phyloP scores from a whole-genome alignment of 2,888 invertebrate genomes.

The Pachymerium ferrugineum region DNA sequence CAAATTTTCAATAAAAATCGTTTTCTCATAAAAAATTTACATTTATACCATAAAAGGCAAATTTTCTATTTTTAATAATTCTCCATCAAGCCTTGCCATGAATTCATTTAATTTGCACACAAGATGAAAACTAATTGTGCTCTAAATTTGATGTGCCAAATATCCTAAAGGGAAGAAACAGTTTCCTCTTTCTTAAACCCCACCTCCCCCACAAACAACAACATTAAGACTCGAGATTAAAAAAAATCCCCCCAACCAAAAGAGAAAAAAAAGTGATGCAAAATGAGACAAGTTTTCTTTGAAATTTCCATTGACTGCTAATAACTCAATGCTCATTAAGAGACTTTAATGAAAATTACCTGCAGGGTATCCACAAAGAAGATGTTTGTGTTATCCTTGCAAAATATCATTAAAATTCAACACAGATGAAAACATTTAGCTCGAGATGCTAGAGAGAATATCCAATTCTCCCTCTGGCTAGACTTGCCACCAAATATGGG shows the following conservation, averaged over 20 bases:
- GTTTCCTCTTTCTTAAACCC: not conserved
- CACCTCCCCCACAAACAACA: constrained; percentile 5
- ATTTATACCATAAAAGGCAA: too few species aligned
- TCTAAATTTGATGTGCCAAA: constrained; percentile 30
- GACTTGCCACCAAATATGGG: constrained; percentile 25
- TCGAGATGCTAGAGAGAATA: not conserved
- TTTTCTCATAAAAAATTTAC: too few species aligned
- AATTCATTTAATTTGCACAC: constrained; percentile 10
- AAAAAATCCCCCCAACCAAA: too few species aligned
- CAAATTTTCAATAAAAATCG: not conserved
- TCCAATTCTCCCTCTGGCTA: constrained; percentile 30
- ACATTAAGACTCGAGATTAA: not conserved
- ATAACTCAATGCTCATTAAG: constrained; percentile 33
- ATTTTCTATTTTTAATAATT: not conserved
- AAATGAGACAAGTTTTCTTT: constrained; percentile 17
- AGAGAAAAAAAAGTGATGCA: not conserved
- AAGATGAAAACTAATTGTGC: constrained; percentile 31
- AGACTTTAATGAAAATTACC: constrained; percentile 34
- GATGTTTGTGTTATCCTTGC: constrained; percentile 29
- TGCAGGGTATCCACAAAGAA: constrained; percentile 17
- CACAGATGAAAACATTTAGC: constrained; percentile 34
- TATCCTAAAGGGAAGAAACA: not conserved
- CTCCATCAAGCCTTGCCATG: not conserved
- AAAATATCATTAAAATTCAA: constrained; percentile 34
- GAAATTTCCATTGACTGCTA: constrained; percentile 29